These are phyloP conservation scores for Neolamprologus tretocephalus DNA, from an alignment of 2,113 vertebrate genomes.

Conservation along the genomic window DNA sequence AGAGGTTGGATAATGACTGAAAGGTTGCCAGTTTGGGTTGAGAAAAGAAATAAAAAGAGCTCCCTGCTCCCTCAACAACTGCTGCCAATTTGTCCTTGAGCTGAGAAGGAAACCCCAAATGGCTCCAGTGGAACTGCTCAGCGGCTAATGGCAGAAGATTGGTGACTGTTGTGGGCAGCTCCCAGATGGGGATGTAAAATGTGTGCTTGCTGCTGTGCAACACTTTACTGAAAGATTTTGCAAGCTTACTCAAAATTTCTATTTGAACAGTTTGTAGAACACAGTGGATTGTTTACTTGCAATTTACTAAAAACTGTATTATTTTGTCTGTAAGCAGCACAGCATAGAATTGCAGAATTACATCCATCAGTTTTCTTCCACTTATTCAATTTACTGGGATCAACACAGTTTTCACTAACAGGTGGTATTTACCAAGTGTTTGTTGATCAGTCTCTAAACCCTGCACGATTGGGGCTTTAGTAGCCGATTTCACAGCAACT, in stretches of 20 bases:
- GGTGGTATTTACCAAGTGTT: background rate
- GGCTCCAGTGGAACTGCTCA: background rate
- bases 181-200: background rate
- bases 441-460: background rate
- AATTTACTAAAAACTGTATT: background rate
- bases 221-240: background rate
- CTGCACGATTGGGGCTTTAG: background rate
- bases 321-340: background rate
- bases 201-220: background rate
- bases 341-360: background rate
- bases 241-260: background rate
- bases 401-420: background rate
- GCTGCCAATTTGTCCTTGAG: conserved; percentile 9
- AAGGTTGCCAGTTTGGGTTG: conserved; percentile 20
- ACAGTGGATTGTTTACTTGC: background rate
- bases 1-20: conserved; percentile 13
- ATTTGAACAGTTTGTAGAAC: background rate
- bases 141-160: background rate
- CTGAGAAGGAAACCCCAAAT: background rate
- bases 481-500: background rate
- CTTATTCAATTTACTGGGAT: background rate
- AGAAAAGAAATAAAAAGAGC: conserved; percentile 20
- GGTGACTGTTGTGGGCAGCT: background rate
- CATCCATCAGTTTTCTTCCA: background rate
- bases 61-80: background rate